These are phyloP conservation scores for Telmatochromis sp. DNA, from an alignment of 2,113 vertebrate genomes.

Conservation along the genomic window DNA sequence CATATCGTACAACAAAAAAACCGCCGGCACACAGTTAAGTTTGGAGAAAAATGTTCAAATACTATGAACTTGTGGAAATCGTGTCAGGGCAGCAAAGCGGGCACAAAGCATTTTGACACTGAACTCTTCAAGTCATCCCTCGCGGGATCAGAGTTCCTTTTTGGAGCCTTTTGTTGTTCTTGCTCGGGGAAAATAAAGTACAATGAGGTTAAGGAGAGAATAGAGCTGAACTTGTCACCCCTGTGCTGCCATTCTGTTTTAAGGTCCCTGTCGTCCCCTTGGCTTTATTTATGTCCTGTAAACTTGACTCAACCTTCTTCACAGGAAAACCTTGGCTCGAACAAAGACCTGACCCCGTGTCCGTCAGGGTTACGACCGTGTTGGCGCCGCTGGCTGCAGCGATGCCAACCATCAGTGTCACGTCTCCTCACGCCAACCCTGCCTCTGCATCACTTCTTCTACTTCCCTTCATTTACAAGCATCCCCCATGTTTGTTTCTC, in stretches of 20 bases:
- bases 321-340: constrained; percentile 47
- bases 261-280: constrained; percentile 45
- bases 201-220: constrained; percentile 31
- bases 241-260: constrained; percentile 20
- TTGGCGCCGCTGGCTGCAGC: constrained; percentile 28
- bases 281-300: constrained; percentile 59
- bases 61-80: background rate
- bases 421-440: constrained; percentile 23
- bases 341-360: constrained; percentile 57
- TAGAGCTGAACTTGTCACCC: constrained; percentile 52
- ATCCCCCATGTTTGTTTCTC: background rate
- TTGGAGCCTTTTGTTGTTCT: constrained; percentile 16
- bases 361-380: constrained; percentile 40
- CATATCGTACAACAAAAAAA: background rate
- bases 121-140: constrained; percentile 22
- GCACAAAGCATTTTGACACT: background rate
- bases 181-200: constrained; percentile 23
- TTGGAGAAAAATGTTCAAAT: background rate
- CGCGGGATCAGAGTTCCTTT: constrained; percentile 12
- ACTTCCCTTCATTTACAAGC: constrained; percentile 5
- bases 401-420: constrained; percentile 15
- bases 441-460: background rate
- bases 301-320: constrained; percentile 44
- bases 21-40: background rate
- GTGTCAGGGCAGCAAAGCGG: background rate